These are phyloP conservation scores for Sinocyclocheilus anophthalmus DNA, from an alignment of 2,113 vertebrate species.

Conservation along the genomic window DNA sequence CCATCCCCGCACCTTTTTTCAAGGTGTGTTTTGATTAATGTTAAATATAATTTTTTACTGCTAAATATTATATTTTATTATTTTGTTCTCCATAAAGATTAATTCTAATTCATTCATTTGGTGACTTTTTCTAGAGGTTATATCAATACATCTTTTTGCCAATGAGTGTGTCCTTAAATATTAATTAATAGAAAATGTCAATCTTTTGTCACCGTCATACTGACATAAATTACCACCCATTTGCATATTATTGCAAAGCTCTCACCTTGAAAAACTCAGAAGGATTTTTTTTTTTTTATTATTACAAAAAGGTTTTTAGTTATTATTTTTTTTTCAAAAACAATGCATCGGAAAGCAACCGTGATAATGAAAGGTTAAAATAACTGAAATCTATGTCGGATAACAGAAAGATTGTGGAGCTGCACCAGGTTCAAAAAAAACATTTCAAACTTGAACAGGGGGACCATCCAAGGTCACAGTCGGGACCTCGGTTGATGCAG, in stretches of 20 bases:
- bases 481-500: slow-evolving; percentile 19
- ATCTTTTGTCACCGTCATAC: no score
- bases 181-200: background rate
- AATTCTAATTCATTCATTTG: background rate
- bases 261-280: no score
- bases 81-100: background rate
- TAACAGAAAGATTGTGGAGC: background rate
- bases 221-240: no score
- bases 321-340: background rate
- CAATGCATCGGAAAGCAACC: background rate
- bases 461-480: slow-evolving; percentile 18
- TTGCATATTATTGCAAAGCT: no score
- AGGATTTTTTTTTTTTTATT: no score
- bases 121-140: background rate
- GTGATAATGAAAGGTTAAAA: background rate
- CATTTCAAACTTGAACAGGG: slow-evolving; percentile 14
- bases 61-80: no score
- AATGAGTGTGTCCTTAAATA: background rate
- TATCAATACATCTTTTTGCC: background rate
- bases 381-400: slow-evolving; percentile 12
- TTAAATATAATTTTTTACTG: no score
- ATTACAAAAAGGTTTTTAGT: background rate
- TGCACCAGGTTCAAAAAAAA: slow-evolving; percentile 25
- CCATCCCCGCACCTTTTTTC: background rate
- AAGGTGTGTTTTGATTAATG: no score